Evolutionary conservation across 2,888 invertebrate species (phyloP).

Genomic region (Tridacna gigas): DNA sequence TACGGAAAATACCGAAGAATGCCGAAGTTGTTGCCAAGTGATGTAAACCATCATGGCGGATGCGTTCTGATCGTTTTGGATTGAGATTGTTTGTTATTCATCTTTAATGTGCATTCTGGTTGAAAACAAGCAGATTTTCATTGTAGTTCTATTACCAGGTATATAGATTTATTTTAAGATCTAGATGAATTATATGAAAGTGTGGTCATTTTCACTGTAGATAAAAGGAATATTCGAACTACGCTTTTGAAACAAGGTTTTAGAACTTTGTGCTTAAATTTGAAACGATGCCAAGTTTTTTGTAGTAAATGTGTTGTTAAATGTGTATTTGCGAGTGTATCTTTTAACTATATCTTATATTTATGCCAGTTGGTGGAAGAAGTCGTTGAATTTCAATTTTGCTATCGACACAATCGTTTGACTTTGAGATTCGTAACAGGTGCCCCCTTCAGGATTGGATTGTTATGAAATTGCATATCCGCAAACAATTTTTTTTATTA

Average conservation of each 20-base stretch:
- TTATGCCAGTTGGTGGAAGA: no score
- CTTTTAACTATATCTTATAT: background rate
- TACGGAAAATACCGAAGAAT: conserved; percentile 8
- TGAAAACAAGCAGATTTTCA: background rate
- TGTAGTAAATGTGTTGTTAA: background rate
- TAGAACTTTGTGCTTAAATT: background rate
- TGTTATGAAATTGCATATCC: background rate
- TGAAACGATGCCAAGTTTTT: background rate
- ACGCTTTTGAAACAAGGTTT: background rate
- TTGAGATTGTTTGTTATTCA: background rate
- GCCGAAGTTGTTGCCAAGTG: conserved; percentile 68
- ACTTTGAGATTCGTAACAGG: background rate
- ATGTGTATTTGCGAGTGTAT: background rate
- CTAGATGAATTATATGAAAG: no score
- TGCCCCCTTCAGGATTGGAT: background rate
- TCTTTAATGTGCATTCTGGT: background rate
- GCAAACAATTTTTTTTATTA: background rate
- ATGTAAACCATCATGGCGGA: conserved; percentile 72
- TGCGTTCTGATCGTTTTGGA: conserved; percentile 23
- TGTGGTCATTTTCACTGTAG: no score
- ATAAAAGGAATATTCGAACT: background rate
- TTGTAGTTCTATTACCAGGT: background rate
- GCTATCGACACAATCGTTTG: no score
- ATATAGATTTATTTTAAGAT: no score
- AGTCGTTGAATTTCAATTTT: no score